Percentiles rank a stretch among this genome's conserved stretches.
phyloP scores from a whole-genome alignment of 1,140 invertebrate species.

The Cataglyphis hispanica region DNA sequence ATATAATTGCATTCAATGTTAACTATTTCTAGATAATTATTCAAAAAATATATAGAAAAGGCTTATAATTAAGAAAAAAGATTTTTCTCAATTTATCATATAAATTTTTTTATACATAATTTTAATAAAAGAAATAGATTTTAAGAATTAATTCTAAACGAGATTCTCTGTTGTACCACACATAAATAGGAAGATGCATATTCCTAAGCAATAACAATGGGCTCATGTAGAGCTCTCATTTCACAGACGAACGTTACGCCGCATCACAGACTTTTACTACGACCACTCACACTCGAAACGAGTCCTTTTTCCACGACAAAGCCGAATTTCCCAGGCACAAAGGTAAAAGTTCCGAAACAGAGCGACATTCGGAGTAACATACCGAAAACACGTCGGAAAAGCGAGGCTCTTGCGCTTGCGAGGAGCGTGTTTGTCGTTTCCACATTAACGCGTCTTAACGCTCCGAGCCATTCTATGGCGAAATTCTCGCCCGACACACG shows the following conservation, averaged over 20 bases:
- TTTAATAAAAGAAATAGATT: not conserved
- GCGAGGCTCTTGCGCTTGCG: not conserved
- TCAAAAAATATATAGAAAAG: not conserved
- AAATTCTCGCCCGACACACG: conserved; percentile 17
- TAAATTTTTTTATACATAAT: conserved; percentile 7
- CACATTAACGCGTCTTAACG: conserved; percentile 50
- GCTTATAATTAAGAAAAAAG: not conserved
- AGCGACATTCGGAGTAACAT: not conserved
- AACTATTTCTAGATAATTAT: not conserved
- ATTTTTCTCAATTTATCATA: not conserved
- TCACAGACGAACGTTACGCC: not conserved
- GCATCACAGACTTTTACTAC: conserved; percentile 21
- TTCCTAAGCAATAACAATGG: not conserved
- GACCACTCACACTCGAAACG: not conserved
- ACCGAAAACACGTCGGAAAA: conserved; percentile 26
- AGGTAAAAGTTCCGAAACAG: conserved; percentile 39
- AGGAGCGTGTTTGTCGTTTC: conserved; percentile 6
- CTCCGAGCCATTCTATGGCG: not conserved
- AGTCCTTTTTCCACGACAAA: conserved; percentile 2
- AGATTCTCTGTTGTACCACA: not conserved
- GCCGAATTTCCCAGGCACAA: conserved; percentile 29
- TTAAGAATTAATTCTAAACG: not conserved
- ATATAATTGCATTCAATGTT: not conserved
- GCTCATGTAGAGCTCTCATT: not conserved
- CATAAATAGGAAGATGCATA: not conserved